These are phyloP conservation scores for Pantala flavescens DNA, from an alignment of 1,140 invertebrate species.

Conservation along the genomic window DNA sequence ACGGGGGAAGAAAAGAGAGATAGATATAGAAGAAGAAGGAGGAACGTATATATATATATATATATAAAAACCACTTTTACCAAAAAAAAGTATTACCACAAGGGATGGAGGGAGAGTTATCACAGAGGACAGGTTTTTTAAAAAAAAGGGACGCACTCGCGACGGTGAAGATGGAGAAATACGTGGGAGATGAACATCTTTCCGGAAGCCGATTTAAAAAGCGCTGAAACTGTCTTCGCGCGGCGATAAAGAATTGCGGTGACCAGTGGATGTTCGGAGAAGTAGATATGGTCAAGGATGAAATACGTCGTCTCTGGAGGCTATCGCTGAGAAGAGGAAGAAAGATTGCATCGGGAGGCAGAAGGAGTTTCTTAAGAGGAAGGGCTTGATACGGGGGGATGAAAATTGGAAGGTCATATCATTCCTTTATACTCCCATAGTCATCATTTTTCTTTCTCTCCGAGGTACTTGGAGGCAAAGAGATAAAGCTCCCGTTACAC, in stretches of 20 bases:
- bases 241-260: neutral
- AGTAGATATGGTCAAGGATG: neutral
- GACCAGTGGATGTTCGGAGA: neutral
- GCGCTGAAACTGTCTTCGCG: neutral
- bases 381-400: neutral
- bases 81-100: neutral
- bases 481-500: neutral
- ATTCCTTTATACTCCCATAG: neutral
- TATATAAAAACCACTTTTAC: too few species aligned
- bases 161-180: neutral
- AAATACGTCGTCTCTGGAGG: neutral
- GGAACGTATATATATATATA: too few species aligned
- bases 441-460: slow-evolving; percentile 3
- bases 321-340: neutral
- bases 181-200: neutral
- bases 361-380: too few species aligned
- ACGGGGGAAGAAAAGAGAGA: neutral
- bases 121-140: neutral
- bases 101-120: neutral
- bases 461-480: neutral
- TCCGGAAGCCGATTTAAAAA: neutral
- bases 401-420: neutral
- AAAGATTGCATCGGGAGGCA: too few species aligned
- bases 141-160: neutral
- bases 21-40: too few species aligned